These are phyloP conservation scores for Tylochromis polylepis DNA, from an alignment of 2,113 vertebrate species.

Conservation along the genomic window DNA sequence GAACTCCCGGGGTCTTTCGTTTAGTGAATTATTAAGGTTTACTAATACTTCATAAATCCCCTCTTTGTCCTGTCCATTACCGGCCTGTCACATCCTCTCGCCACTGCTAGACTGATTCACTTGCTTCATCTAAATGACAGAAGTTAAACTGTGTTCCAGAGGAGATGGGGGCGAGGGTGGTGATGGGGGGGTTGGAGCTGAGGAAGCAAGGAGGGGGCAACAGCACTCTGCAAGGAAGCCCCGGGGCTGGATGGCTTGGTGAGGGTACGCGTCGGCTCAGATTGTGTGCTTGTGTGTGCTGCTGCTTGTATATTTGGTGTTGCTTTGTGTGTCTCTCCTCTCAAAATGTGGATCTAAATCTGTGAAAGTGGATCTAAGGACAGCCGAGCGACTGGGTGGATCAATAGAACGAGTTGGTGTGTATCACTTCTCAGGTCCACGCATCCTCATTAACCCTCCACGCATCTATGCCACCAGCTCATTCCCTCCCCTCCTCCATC, in stretches of 20 bases:
- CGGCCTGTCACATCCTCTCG: slow-evolving; percentile 74
- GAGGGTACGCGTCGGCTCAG: slow-evolving; percentile 20
- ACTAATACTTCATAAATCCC: slow-evolving; percentile 77
- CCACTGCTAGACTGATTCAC: slow-evolving; percentile 53
- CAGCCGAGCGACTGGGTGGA: not conserved
- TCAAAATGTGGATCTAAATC: not conserved
- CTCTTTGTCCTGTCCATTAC: slow-evolving; percentile 78
- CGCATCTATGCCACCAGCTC: slow-evolving; percentile 52
- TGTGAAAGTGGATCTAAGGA: not conserved
- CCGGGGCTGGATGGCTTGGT: slow-evolving; percentile 52
- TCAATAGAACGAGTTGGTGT: slow-evolving; percentile 2
- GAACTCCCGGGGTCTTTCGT: slow-evolving; percentile 57
- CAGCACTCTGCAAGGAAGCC: slow-evolving; percentile 58
- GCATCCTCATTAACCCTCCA: slow-evolving; percentile 38
- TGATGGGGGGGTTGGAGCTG: not conserved
- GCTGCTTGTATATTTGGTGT: slow-evolving; percentile 3
- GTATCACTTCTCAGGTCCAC: not conserved
- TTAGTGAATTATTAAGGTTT: slow-evolving; percentile 79
- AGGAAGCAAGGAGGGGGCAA: slow-evolving; percentile 8
- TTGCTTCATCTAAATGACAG: slow-evolving; percentile 74
- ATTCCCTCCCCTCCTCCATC: not conserved
- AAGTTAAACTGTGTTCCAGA: slow-evolving; percentile 76
- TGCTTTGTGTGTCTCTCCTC: not conserved
- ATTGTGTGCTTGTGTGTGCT: slow-evolving; percentile 13
- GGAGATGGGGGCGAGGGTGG: slow-evolving; percentile 44